Conservation (phyloP, 2,888 invertebrate genomes). For the Platycnemis pennipes region DNA sequence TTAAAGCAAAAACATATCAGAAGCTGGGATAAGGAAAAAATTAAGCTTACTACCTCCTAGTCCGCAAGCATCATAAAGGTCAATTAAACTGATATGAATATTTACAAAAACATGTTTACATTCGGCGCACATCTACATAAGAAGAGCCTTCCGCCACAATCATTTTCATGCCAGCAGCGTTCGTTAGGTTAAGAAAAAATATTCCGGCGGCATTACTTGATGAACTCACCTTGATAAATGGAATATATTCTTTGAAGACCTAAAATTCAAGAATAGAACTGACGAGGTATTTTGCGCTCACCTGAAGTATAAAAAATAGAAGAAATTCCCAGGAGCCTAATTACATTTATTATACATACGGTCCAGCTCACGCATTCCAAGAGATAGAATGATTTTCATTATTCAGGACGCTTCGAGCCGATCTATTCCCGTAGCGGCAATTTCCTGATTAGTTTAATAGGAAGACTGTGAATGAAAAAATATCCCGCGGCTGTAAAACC, state of each 20-base stretch:
- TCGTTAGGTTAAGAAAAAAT: too few species aligned
- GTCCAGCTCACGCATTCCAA: neutral
- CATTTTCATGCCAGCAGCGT: too few species aligned
- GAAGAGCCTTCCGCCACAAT: too few species aligned
- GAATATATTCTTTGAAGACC: neutral
- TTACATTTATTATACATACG: neutral
- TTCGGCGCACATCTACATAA: too few species aligned
- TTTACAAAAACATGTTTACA: too few species aligned
- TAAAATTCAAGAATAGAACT: neutral
- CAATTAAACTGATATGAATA: too few species aligned
- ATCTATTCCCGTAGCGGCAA: neutral
- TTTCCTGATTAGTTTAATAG: neutral
- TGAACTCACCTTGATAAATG: neutral
- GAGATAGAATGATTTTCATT: neutral
- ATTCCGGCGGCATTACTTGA: neutral
- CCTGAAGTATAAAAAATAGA: neutral
- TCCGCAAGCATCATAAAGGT: too few species aligned
- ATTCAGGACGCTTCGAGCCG: neutral
- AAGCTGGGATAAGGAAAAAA: too few species aligned
- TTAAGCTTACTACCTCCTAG: too few species aligned
- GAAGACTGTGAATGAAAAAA: neutral
- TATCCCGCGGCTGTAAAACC: neutral
- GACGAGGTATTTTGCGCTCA: neutral
- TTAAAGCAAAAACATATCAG: too few species aligned
- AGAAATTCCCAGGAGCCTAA: neutral